These are phyloP conservation scores for Onychostoma macrolepis DNA, from an alignment of 2,113 vertebrate species.

Conservation along the genomic window DNA sequence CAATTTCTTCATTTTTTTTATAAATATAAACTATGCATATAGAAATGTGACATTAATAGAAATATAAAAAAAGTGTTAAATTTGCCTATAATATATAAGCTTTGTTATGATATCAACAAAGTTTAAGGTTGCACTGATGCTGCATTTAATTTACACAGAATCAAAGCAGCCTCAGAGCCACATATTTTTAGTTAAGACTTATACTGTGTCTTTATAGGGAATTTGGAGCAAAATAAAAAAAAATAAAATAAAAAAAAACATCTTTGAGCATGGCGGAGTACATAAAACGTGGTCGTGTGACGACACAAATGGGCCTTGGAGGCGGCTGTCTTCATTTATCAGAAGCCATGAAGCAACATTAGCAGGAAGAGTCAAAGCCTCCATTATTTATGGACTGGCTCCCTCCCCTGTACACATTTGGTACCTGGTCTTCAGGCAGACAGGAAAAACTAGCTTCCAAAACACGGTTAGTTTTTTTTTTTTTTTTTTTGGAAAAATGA, in stretches of 20 bases:
- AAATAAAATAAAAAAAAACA: no score
- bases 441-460: background rate
- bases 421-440: slow-evolving; percentile 46
- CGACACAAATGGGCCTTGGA: slow-evolving; percentile 11
- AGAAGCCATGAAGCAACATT: slow-evolving; percentile 38
- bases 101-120: background rate
- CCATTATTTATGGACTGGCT: slow-evolving; percentile 65
- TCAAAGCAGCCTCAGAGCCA: background rate
- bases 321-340: slow-evolving; percentile 30
- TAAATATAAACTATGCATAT: background rate
- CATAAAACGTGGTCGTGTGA: slow-evolving; percentile 8
- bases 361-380: slow-evolving; percentile 42
- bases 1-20: background rate
- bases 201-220: background rate
- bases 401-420: slow-evolving; percentile 64
- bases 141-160: background rate
- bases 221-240: background rate
- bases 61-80: background rate
- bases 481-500: background rate
- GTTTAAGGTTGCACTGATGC: background rate
- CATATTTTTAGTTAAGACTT: background rate
- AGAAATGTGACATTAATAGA: background rate
- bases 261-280: background rate
- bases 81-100: background rate
- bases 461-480: background rate